Evolutionary conservation across 2,113 vertebrate genomes (phyloP).

Genomic region (Tringa solitaria): DNA sequence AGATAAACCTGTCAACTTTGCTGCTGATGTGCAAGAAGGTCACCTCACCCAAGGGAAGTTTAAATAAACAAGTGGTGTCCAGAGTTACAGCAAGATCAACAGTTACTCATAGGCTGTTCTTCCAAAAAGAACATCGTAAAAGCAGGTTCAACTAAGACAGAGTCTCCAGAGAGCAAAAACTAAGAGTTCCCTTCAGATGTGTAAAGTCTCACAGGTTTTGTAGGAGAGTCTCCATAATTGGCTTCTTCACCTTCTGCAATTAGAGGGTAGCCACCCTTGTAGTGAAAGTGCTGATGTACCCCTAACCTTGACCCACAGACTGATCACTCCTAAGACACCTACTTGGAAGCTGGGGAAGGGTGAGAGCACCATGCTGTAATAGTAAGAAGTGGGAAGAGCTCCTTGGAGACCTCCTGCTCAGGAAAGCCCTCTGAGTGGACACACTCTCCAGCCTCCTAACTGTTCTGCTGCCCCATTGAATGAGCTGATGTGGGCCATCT

Average conservation of each 20-base stretch:
- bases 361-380: accelerated
- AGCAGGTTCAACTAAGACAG: background rate
- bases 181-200: background rate
- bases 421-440: accelerated
- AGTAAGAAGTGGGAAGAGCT: background rate
- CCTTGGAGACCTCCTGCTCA: background rate
- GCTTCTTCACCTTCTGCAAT: background rate
- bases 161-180: background rate
- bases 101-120: background rate
- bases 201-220: background rate
- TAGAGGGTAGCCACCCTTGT: background rate
- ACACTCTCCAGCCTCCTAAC: background rate
- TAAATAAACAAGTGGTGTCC: background rate
- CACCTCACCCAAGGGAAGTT: background rate
- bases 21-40: background rate
- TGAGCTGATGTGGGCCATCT: background rate
- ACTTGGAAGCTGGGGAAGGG: background rate
- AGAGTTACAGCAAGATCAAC: background rate
- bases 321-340: background rate
- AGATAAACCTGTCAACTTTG: slow-evolving; percentile 22
- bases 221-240: accelerated
- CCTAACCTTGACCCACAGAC: background rate
- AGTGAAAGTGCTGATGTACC: background rate
- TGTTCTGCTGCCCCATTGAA: background rate
- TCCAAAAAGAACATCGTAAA: background rate